Evolutionary conservation across 2,113 vertebrate species (phyloP).

Genomic region (Mesitornis unicolor): DNA sequence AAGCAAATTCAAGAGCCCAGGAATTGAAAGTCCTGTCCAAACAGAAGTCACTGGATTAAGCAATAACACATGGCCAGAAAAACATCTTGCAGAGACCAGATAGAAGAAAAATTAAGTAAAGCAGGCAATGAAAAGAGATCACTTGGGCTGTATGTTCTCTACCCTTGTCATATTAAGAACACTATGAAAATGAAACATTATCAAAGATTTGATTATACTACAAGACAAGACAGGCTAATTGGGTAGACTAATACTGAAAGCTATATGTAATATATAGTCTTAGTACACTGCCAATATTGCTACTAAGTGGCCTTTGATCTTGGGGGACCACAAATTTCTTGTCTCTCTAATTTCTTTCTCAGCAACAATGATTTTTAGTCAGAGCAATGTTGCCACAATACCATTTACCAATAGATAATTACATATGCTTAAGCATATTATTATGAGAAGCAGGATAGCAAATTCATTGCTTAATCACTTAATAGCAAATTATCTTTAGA

Average conservation of each 20-base stretch:
- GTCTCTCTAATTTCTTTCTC: neutral
- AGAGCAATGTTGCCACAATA: neutral
- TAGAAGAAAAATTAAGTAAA: neutral
- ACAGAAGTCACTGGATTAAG: neutral
- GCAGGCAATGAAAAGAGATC: neutral
- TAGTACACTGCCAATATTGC: neutral
- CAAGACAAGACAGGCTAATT: neutral
- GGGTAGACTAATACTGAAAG: neutral
- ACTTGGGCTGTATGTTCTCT: neutral
- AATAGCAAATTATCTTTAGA: constrained; percentile 7
- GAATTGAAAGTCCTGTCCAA: neutral
- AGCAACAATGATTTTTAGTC: constrained; percentile 1
- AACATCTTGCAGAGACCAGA: neutral
- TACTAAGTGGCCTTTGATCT: neutral
- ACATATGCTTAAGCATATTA: neutral
- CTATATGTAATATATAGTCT: neutral
- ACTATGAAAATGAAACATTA: neutral
- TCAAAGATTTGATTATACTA: neutral
- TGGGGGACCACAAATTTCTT: neutral
- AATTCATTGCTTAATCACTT: constrained; percentile 1
- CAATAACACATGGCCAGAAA: neutral
- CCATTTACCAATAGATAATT: neutral
- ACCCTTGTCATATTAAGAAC: neutral
- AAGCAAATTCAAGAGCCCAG: neutral
- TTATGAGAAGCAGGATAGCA: neutral